Evolutionary conservation across 2,797 vertebrate species (phyloP), one percentile per base, ranked within the genome.

Genomic region (Pangasius macronema): DNA sequence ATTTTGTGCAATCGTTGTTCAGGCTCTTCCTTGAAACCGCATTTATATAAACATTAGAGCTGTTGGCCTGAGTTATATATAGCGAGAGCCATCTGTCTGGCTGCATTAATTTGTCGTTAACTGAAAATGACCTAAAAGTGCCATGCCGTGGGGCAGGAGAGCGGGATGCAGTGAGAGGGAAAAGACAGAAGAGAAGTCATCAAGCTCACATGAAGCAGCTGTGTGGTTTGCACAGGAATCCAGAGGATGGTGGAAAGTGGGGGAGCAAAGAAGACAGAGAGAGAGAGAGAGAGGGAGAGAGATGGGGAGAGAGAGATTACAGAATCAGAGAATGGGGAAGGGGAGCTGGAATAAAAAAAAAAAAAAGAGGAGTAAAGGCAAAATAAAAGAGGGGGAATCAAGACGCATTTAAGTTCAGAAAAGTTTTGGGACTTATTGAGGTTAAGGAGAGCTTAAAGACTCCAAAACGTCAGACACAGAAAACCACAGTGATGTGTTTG

Each of bases 121-220:
- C 82, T 86, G 81, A 77, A 82, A 87, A 82, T 75, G 85, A 85
- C 76, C 82, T 82, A 86, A 85, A 85, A 88, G 82, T 65, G 77
- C 63, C 82, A 53, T 49, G 68, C 85, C 81, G 53, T 49, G 84
- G 83, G 83, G 68, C 59, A 81, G 89, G 85, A 76, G 76, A 67
- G 72, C 53, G 75, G 87, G 80, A 86, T 89, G 92, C 83, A 16
- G 75, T 6, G 91, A 93, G 93, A 93, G 91, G 94, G 92, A 93
- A 90, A 90, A 80, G 77, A 90, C 61, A 80, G 83, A 73, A 30
- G 55, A 85, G 84, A 85, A 85, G 68, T 85, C 83, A 79, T 84
- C 61, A 63, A 36, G 81, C 81, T 84, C 82, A 59, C 82, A 85
- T 83, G 85, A 88, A 88, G 67, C 85, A 86, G 85, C 88, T 88